Evolutionary conservation across 1,140 invertebrate species (phyloP).

Genomic region (Belonocnema kinseyi): DNA sequence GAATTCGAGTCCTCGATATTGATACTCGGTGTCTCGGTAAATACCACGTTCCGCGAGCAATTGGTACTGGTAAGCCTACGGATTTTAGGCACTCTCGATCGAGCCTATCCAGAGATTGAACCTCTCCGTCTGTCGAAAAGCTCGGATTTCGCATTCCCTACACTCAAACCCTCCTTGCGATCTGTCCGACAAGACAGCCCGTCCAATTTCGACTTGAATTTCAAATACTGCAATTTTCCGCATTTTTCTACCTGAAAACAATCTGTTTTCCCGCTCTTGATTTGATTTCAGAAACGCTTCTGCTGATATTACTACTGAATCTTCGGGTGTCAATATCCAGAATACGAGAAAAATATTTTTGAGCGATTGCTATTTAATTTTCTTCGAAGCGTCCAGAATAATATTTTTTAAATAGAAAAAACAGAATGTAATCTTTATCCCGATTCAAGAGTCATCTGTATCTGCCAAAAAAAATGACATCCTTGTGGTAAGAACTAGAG

Average conservation of each 20-base stretch:
- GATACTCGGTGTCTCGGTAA: slow-evolving; percentile 57
- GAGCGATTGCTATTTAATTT: too few species aligned
- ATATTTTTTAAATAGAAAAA: too few species aligned
- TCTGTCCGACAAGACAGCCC: slow-evolving; percentile 15
- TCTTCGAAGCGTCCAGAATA: too few species aligned
- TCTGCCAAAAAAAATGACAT: too few species aligned
- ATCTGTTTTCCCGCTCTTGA: slow-evolving; percentile 15
- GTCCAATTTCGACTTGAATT: slow-evolving; percentile 31
- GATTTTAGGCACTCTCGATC: slow-evolving; percentile 49
- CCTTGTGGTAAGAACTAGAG: too few species aligned
- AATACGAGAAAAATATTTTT: too few species aligned
- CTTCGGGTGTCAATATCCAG: too few species aligned
- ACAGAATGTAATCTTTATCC: too few species aligned
- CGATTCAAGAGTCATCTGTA: too few species aligned
- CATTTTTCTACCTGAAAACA: slow-evolving; percentile 28
- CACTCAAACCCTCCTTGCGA: not conserved
- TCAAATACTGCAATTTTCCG: slow-evolving; percentile 28
- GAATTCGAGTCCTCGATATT: slow-evolving; percentile 53
- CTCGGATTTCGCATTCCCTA: slow-evolving; percentile 26
- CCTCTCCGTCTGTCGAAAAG: slow-evolving; percentile 31
- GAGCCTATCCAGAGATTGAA: slow-evolving; percentile 45
- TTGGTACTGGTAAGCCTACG: slow-evolving; percentile 51
- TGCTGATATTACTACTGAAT: not conserved
- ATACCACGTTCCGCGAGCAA: slow-evolving; percentile 44
- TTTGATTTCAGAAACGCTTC: not conserved